phyloP scores from a whole-genome alignment of 2,113 vertebrate species.

The Pipra filicauda region DNA sequence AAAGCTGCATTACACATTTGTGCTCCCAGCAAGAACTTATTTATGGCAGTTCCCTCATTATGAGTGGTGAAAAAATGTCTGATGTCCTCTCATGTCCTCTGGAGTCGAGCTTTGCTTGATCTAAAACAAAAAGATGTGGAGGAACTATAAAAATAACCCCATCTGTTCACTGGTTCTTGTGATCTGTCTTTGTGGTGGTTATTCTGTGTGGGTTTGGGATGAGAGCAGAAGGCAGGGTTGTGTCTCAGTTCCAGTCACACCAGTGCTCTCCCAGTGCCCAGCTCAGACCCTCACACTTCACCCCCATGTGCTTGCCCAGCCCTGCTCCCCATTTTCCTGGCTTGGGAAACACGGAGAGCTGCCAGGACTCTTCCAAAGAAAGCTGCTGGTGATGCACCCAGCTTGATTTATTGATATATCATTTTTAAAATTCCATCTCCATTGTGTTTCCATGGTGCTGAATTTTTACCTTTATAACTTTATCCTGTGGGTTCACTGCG shows the following conservation, averaged over 20 bases:
- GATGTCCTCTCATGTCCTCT: neutral
- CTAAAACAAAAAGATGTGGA: neutral
- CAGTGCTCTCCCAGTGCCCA: neutral
- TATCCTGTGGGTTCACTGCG: neutral
- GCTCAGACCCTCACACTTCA: neutral
- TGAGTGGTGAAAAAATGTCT: neutral
- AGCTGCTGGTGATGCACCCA: neutral
- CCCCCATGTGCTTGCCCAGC: neutral
- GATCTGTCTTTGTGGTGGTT: neutral
- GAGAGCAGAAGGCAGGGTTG: neutral
- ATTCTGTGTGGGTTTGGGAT: neutral
- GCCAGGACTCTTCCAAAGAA: neutral
- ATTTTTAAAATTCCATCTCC: neutral
- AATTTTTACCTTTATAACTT: conserved; percentile 41
- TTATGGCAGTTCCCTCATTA: neutral
- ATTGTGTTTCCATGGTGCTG: conserved; percentile 56
- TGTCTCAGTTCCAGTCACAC: neutral
- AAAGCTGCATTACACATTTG: neutral
- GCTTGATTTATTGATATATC: conserved; percentile 8
- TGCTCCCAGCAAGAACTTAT: neutral
- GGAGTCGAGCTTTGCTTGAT: neutral
- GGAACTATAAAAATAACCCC: conserved; percentile 11
- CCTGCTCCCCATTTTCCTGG: neutral
- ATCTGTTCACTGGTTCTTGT: neutral
- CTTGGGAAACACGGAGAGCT: neutral